Evolutionary conservation across 30 jellyfish, hydroid and myxozoan species (phyloP).

Genomic region (Hydractinia symbiolongicarpus): DNA sequence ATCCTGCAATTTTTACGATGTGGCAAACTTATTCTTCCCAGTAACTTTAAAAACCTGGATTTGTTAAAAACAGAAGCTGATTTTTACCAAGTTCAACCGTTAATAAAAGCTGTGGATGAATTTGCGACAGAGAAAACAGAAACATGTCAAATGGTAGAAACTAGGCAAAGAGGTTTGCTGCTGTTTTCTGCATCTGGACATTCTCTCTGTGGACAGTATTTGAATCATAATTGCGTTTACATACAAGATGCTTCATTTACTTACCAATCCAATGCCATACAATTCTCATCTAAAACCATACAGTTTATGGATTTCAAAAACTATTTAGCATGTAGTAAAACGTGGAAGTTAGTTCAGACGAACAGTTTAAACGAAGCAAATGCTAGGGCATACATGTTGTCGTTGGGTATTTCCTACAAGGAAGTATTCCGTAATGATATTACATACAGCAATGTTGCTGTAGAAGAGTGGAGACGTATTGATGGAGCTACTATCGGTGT

Average conservation of each 20-base stretch:
- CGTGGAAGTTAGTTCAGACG: conserved; percentile 9
- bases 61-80: conserved; percentile 10
- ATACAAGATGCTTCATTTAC: too few relatives aligned
- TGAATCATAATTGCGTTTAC: neutral
- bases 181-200: conserved; percentile 2
- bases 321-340: neutral
- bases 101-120: conserved; percentile 7
- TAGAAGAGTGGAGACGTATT: conserved; percentile 10
- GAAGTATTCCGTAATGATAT: conserved; percentile 4
- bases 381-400: conserved; percentile 15
- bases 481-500: neutral
- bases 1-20: conserved; percentile 27
- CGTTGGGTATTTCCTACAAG: neutral
- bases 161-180: neutral
- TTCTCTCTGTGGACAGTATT: neutral
- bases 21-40: conserved; percentile 26
- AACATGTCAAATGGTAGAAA: neutral
- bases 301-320: neutral
- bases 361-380: neutral
- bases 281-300: too few relatives aligned
- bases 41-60: conserved; percentile 15
- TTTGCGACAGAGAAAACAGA: neutral
- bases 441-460: conserved; percentile 8
- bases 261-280: too few relatives aligned
- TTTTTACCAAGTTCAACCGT: conserved; percentile 5